Base-by-base conservation (phyloP, 2,888 invertebrate species). In the Ypsolopha scabrella region DNA sequence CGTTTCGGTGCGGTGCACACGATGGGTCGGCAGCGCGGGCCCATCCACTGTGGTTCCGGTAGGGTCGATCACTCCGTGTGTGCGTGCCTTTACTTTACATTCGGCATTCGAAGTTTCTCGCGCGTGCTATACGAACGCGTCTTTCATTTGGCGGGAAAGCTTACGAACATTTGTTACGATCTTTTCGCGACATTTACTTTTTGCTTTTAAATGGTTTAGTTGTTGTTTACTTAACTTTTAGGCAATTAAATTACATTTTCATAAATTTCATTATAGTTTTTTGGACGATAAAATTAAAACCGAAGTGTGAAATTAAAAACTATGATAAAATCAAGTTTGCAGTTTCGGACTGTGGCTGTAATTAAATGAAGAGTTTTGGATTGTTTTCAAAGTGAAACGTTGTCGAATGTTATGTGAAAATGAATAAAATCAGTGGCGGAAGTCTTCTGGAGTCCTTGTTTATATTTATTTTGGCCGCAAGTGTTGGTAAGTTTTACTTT, bases 31-130 rank as follows among this genome's bases (percentile, higher is more conserved):
- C 76, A 82, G 82, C 80, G 77, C 74, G 73, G 74, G 76, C 67
- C 77, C 77, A 82, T 77, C 76, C 78, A 87, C 68, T 86, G 86
- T 86, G 80, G 80, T 87, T 87, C 87, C 87, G 87, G 87, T 87
- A 74, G 87, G 86, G 87, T 83, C 85, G 83, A 81, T 85, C 82
- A 83, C 82, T 75, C 59, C 58, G 76, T 76, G 76, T 75, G 68
- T 68, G 65, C 75, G 63, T 62, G 62, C 71, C 80, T 75, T 80
- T 73, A 79, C 71, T 79, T n/a, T 73, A 79, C 71, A 65, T 63
- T 66, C 63, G 9, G 24, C 70, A 70, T 70, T 73, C 64, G 65
- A 65, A 70, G 65, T 34, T 35, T 10, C 61, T 63, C 68, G 68
- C 67, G 72, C 68, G 65, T 58, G 65, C 63, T 67, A 64, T 60